Evolutionary conservation across 2,888 invertebrate species (phyloP).

Genomic region (Catotricha subobsoleta): DNA sequence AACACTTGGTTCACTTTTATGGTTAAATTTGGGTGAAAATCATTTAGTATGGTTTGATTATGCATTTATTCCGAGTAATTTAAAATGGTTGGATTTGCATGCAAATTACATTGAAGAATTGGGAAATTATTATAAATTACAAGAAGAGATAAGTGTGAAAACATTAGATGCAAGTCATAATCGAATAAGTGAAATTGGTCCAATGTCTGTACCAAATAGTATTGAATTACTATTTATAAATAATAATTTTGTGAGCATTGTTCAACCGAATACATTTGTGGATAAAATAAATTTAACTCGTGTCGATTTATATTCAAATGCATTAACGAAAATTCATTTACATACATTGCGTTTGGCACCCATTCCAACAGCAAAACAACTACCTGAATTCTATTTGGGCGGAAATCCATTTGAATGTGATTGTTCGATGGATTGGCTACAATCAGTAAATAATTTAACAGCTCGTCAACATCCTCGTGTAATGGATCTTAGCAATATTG

Average conservation of each 20-base stretch:
- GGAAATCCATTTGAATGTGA: slow-evolving; percentile 90
- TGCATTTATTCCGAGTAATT: slow-evolving; percentile 73
- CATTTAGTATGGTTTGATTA: slow-evolving; percentile 87
- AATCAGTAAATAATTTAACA: slow-evolving; percentile 54
- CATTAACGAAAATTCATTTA: slow-evolving; percentile 62
- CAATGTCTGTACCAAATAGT: slow-evolving; percentile 72
- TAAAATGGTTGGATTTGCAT: slow-evolving; percentile 82
- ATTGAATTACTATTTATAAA: slow-evolving; percentile 76
- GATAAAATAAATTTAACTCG: slow-evolving; percentile 70
- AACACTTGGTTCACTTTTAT: slow-evolving; percentile 60
- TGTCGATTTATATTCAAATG: slow-evolving; percentile 80
- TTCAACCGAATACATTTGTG: slow-evolving; percentile 70
- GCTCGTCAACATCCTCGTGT: slow-evolving; percentile 71
- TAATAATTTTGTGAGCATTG: slow-evolving; percentile 65
- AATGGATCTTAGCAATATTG: slow-evolving; percentile 76
- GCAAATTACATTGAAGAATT: slow-evolving; percentile 76
- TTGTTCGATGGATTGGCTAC: slow-evolving; percentile 91
- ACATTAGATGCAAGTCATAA: slow-evolving; percentile 86
- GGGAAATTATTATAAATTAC: slow-evolving; percentile 74
- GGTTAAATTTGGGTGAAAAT: slow-evolving; percentile 81
- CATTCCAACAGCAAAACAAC: slow-evolving; percentile 47
- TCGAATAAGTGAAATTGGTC: slow-evolving; percentile 61
- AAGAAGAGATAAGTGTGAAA: slow-evolving; percentile 64
- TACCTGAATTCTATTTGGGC: slow-evolving; percentile 80
- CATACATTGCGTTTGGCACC: slow-evolving; percentile 60